Base-by-base conservation (phyloP, 2,113 vertebrate genomes). In the Pao palembangensis region DNA sequence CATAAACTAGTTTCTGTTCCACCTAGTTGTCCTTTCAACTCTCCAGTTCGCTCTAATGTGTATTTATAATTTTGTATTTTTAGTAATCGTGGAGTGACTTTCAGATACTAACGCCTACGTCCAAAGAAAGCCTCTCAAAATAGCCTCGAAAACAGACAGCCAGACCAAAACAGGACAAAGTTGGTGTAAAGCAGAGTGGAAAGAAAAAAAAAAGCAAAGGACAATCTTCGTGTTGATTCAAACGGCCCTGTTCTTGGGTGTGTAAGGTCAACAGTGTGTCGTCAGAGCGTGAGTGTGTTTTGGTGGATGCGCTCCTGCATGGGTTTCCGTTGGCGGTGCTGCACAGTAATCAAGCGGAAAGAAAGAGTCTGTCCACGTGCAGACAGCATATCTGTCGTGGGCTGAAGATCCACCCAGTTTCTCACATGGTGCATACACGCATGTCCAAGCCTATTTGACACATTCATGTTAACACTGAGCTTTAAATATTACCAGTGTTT, bases 321-420 rank as follows among this genome's bases (percentile, higher is more conserved):
- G 49, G 71, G 67, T 84, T 81, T 85, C 81, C 69, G 38, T 70
- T 78, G 56, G 67, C 58, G 67, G 68, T 23, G 52, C 68, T 78
- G 46, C 68, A 76, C 68, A 79, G 70, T 76, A 86, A 88, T 88
- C 78, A 79, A 73, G 49, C 58, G 77, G 55, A 74, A 38, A 79
- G 83, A 83, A 89, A 89, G 61, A 76, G 78, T 43, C 71, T 77
- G 79, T 77, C 72, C 61, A 63, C 75, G 67, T 83, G 69, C 79
- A 88, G 77, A 85, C 77, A 69, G 71, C 69, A 31, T 83, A 87
- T 87, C 84, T 85, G 81, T 80, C 12, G 20, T 15, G 3, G 69
- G 55, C 42, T 31, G 41, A 69, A 55, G 66, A 65, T 85, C 85
- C 85, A 76, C 78, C 74, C 72, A 0, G 49, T 61, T 51, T 74